phyloP scores from a whole-genome alignment of 2,113 vertebrate genomes.

The Platanista minor region DNA sequence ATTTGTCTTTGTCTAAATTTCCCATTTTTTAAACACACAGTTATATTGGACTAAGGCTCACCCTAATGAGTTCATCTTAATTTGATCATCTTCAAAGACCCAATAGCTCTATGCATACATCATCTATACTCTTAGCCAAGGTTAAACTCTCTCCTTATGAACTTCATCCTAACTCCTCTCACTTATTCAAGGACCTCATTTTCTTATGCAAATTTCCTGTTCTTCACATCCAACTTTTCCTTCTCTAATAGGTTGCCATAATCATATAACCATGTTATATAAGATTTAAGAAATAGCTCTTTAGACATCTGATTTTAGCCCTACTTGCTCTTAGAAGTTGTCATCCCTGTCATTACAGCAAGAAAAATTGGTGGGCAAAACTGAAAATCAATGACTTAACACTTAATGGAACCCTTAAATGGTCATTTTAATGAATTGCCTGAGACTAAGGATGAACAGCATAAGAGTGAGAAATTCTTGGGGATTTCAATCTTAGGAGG shows the following conservation, averaged over 20 bases:
- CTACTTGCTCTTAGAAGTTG: neutral
- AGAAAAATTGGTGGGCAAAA: neutral
- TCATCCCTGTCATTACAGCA: neutral
- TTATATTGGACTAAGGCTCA: no score
- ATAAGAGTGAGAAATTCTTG: neutral
- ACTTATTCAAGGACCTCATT: neutral
- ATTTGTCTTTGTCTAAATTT: neutral
- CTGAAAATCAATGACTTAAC: neutral
- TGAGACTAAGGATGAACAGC: neutral
- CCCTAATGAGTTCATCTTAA: neutral
- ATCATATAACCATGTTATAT: neutral
- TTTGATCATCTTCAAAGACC: neutral
- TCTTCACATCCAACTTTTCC: neutral
- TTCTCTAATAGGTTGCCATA: neutral
- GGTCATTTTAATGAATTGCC: neutral
- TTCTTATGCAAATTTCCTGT: neutral
- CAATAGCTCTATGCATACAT: neutral
- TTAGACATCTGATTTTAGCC: neutral
- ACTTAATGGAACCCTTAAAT: neutral
- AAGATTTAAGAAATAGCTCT: neutral
- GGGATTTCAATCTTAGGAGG: neutral
- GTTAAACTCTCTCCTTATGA: neutral
- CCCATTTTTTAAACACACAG: neutral
- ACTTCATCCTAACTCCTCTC: neutral
- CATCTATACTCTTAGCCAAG: neutral